phyloP scores from a whole-genome alignment of 2,797 vertebrate genomes.

The Enteromius viviparus region DNA sequence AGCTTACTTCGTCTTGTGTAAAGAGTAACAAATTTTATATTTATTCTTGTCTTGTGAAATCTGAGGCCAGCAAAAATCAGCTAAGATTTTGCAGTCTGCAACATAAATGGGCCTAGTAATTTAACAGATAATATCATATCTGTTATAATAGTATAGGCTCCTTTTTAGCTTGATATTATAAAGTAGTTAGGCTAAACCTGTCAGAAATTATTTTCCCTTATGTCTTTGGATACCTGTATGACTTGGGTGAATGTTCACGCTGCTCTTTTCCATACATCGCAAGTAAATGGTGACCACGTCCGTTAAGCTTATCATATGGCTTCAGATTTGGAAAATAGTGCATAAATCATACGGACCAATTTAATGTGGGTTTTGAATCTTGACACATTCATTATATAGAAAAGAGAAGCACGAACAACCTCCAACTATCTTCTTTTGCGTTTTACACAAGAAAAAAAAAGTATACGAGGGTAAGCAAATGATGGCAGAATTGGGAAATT shows the following conservation, averaged over 20 bases:
- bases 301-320: neutral
- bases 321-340: neutral
- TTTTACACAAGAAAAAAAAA: neutral
- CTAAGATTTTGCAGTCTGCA: neutral
- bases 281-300: neutral
- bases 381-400: neutral
- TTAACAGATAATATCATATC: neutral
- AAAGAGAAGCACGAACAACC: neutral
- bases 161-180: neutral
- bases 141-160: no score
- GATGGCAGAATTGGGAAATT: neutral
- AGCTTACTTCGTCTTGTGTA: neutral
- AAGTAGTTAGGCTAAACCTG: neutral
- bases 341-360: neutral
- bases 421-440: neutral
- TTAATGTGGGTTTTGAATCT: neutral
- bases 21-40: neutral
- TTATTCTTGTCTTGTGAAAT: constrained; percentile 5
- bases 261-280: neutral
- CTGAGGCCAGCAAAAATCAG: neutral
- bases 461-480: neutral
- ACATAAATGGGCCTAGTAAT: neutral
- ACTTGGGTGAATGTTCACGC: neutral
- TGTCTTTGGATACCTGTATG: neutral
- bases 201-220: neutral